Percentiles rank a stretch among this genome's conserved stretches.
These are phyloP conservation scores for Pelvicachromis taeniatus DNA, from an alignment of 2,113 vertebrate species.

Conservation along the genomic window DNA sequence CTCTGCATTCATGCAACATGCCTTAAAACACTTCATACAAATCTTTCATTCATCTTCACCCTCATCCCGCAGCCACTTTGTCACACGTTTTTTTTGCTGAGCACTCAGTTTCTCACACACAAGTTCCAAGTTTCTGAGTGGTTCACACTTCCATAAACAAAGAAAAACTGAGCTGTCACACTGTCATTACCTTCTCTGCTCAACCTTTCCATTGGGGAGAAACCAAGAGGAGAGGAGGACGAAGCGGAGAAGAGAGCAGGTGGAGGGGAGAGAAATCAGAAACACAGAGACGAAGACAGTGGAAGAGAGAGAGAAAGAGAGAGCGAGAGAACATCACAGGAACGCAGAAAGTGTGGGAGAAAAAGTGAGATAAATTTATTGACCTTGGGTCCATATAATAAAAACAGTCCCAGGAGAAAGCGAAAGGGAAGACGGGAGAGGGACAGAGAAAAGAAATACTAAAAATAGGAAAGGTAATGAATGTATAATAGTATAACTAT, in stretches of 20 bases:
- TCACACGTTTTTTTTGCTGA: background rate
- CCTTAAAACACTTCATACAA: background rate
- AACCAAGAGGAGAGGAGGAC: slow-evolving; percentile 46
- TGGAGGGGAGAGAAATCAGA: background rate
- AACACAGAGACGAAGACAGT: slow-evolving; percentile 38
- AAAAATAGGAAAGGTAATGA: slow-evolving; percentile 6
- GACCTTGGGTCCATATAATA: slow-evolving; percentile 25
- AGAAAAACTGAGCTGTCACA: slow-evolving; percentile 22
- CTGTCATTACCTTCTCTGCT: slow-evolving; percentile 60
- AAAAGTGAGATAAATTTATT: slow-evolving; percentile 53
- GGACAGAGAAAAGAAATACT: slow-evolving; percentile 5
- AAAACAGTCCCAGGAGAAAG: slow-evolving; percentile 14
- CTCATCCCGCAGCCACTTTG: background rate
- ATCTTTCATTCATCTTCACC: background rate
- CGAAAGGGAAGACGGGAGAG: background rate
- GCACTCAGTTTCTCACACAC: slow-evolving; percentile 3
- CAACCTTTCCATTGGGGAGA: slow-evolving; percentile 62
- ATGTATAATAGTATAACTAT: background rate
- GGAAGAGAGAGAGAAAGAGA: slow-evolving; percentile 28
- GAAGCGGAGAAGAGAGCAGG: slow-evolving; percentile 20
- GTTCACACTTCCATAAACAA: slow-evolving; percentile 24
- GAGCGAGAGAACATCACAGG: slow-evolving; percentile 17
- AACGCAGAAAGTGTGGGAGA: slow-evolving; percentile 24
- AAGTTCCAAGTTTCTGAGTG: background rate
- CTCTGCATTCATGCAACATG: slow-evolving; percentile 9